Conservation (phyloP, 1,140 invertebrate genomes). For the Lerema accius region DNA sequence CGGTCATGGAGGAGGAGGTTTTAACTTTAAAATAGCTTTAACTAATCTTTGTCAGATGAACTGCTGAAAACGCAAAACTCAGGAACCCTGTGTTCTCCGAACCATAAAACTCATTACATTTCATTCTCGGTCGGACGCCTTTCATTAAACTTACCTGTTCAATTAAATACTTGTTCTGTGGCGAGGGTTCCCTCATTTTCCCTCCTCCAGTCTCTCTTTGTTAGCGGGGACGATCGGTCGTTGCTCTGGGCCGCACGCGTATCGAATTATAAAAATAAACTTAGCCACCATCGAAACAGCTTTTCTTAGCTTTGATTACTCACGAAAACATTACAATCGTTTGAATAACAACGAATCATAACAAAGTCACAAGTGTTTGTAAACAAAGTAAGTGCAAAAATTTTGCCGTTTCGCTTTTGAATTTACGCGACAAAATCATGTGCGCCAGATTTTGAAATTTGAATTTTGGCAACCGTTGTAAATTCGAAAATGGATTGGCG, state of each 20-base stretch:
- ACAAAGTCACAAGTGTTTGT: slow-evolving; percentile 26
- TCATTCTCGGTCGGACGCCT: slow-evolving; percentile 15
- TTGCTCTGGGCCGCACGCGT: slow-evolving; percentile 53
- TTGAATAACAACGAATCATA: not conserved
- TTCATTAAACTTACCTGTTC: slow-evolving; percentile 30
- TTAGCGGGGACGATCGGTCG: slow-evolving; percentile 65
- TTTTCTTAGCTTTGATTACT: slow-evolving; percentile 11
- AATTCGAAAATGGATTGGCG: slow-evolving; percentile 74
- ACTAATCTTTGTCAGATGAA: not conserved
- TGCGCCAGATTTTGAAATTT: slow-evolving; percentile 6
- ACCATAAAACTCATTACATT: slow-evolving; percentile 19
- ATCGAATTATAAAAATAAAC: slow-evolving; percentile 65
- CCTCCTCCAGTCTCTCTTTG: slow-evolving; percentile 72
- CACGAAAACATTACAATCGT: slow-evolving; percentile 6
- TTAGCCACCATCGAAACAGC: slow-evolving; percentile 41
- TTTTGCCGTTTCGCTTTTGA: not conserved
- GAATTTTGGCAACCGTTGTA: slow-evolving; percentile 32
- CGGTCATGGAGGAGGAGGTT: too few species aligned
- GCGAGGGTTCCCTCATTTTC: slow-evolving; percentile 62
- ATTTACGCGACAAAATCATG: slow-evolving; percentile 1
- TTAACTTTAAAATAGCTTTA: too few species aligned
- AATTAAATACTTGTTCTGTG: slow-evolving; percentile 57
- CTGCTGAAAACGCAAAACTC: not conserved
- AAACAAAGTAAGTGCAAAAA: slow-evolving; percentile 20
- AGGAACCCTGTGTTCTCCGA: slow-evolving; percentile 5